Conservation (phyloP, 2,888 invertebrate species). For the Ochropleura plecta region DNA sequence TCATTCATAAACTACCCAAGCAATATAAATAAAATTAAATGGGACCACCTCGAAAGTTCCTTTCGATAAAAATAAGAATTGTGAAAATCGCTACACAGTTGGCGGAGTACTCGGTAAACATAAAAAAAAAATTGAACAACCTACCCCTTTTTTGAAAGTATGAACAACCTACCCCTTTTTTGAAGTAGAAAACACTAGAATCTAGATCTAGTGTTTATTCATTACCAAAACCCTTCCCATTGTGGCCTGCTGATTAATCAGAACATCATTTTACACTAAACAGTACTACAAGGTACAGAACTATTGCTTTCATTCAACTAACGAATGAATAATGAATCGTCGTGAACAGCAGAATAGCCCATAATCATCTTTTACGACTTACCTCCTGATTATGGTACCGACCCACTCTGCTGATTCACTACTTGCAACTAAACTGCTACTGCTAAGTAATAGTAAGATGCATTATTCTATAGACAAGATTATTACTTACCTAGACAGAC, state of each 20-base stretch:
- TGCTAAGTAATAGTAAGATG: neutral
- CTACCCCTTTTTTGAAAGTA: no score
- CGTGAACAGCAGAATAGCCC: constrained; percentile 18
- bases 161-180: no score
- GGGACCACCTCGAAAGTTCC: no score
- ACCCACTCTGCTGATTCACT: constrained; percentile 15
- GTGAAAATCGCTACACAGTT: no score
- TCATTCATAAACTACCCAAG: no score
- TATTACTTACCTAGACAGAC: neutral
- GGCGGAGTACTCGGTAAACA: no score
- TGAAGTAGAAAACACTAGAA: neutral
- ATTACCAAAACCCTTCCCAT: neutral
- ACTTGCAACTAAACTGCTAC: neutral
- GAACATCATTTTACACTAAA: neutral
- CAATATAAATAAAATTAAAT: no score
- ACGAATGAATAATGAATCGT: constrained; percentile 22
- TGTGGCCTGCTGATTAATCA: neutral
- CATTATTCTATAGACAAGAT: neutral
- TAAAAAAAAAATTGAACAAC: no score
- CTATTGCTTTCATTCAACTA: constrained; percentile 20
- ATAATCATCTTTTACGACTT: constrained; percentile 35
- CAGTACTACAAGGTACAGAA: neutral
- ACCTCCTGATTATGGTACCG: constrained; percentile 29
- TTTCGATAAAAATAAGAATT: no score
- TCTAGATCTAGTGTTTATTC: neutral